Conservation (phyloP, 2,888 invertebrate genomes). For the Drosophila tripunctata region DNA sequence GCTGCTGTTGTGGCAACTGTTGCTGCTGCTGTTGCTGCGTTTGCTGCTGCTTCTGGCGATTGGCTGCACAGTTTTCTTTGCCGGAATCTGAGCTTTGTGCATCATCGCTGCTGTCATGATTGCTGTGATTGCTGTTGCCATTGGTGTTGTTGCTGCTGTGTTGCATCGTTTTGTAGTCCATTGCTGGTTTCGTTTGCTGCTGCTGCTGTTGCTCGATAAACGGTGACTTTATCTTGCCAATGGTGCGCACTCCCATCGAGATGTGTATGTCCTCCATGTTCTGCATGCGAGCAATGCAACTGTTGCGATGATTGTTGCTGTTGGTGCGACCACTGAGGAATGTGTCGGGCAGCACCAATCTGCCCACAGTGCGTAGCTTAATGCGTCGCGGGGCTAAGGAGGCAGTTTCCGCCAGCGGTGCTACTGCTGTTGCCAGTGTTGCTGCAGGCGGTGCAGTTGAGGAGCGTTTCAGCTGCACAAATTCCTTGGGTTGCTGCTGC, state of each 20-base stretch:
- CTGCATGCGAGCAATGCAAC: conserved; percentile 42
- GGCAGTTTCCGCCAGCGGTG: conserved; percentile 4
- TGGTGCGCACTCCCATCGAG: conserved; percentile 67
- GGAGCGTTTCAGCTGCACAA: conserved; percentile 28
- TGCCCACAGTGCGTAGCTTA: conserved; percentile 80
- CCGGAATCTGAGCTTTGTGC: conserved; percentile 80
- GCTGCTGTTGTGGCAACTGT: conserved; percentile 20
- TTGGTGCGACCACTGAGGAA: conserved; percentile 78
- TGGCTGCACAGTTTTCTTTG: conserved; percentile 81
- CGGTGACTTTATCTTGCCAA: conserved; percentile 83
- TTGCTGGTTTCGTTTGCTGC: conserved; percentile 24
- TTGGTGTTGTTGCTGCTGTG: conserved; percentile 57
- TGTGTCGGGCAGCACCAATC: conserved; percentile 78
- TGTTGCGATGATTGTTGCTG: conserved; percentile 40
- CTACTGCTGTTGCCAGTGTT: not conserved
- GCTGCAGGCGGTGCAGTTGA: conserved; percentile 24
- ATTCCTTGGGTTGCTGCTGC: conserved; percentile 9
- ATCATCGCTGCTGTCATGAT: conserved; percentile 45
- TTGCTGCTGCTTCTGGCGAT: conserved; percentile 37
- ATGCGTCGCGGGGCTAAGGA: conserved; percentile 53
- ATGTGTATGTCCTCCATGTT: conserved; percentile 54
- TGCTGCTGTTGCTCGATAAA: conserved; percentile 75
- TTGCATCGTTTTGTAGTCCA: conserved; percentile 41
- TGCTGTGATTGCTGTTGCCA: conserved; percentile 15
- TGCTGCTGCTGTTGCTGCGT: conserved; percentile 18